Evolutionary conservation across 1,140 invertebrate genomes (phyloP).

Genomic region (roundworm (Caenorhabditis elegans)): WBcel235 BX284604.4:11747001-11747500

Average conservation of each 20-base stretch:
- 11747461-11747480: constrained; percentile 67
- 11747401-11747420: constrained; percentile 76
- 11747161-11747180: constrained; percentile 66
- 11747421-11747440: constrained; percentile 74
- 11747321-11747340: constrained; percentile 48
- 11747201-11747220: background rate
- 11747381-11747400: constrained; percentile 71
- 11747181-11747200: constrained; percentile 46
- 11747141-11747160: constrained; percentile 68
- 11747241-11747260: constrained; percentile 9
- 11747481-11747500: constrained; percentile 73
- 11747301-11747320: constrained; percentile 60
- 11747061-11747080: constrained; percentile 48
- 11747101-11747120: no score
- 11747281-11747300: constrained; percentile 56
- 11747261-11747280: constrained; percentile 69
- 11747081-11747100: constrained; percentile 14
- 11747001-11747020: constrained; percentile 70
- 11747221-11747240: background rate
- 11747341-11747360: constrained; percentile 45
- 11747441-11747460: constrained; percentile 72
- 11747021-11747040: constrained; percentile 73
- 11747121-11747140: constrained; percentile 57
- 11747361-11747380: constrained; percentile 63
- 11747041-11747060: constrained; percentile 66